Base-by-base conservation (phyloP, 1,140 invertebrate genomes). In the Heliconius nattereri region DNA sequence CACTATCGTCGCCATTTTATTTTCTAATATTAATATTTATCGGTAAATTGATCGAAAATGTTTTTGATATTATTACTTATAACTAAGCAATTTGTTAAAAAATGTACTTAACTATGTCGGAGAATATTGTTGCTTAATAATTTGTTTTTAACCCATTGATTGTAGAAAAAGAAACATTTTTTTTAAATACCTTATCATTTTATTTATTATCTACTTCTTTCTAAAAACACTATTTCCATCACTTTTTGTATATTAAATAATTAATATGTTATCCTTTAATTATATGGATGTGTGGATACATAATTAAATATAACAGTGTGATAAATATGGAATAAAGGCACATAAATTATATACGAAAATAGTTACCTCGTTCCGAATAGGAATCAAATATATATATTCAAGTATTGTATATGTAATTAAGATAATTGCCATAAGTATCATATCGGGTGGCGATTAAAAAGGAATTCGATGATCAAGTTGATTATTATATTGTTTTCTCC, bases 351-450 rank as follows among this genome's bases (percentile, higher is more conserved):
- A 81, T 72, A 85, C 78, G 83, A 84, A 84, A 84, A 85, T 87
- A 89, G 89, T 90, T 90, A 90, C 89, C 88, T 90, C 83, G 77
- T 81, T 84, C 87, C 82, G 71, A 81, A 76, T 60, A 40, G 81
- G 81, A 79, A 82, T 81, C 49, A 76, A 78, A 78, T 78, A 81
- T 79, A 73, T 23, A 77, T 77, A 72, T 32, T 66, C 76, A 77
- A 75, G 72, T 52, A 71, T 78, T 70, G 35, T 78, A 60, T 57
- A 3, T 35, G 20, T 70, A 75, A 57, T 54, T n/a, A 75, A 78
- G 75, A 66, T 29, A 16, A 78, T 71, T 75, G 78, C 78, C 66
- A 80, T 82, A 75, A n/a, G 60, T 29, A 70, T 52, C 66, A 23
- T 74, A 60, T 71, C 40, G 77, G 23, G n/a, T 78, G 77, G 77